These are phyloP conservation scores for Eurystomus glaucurus DNA, from an alignment of 2,797 vertebrate genomes.

Conservation along the genomic window DNA sequence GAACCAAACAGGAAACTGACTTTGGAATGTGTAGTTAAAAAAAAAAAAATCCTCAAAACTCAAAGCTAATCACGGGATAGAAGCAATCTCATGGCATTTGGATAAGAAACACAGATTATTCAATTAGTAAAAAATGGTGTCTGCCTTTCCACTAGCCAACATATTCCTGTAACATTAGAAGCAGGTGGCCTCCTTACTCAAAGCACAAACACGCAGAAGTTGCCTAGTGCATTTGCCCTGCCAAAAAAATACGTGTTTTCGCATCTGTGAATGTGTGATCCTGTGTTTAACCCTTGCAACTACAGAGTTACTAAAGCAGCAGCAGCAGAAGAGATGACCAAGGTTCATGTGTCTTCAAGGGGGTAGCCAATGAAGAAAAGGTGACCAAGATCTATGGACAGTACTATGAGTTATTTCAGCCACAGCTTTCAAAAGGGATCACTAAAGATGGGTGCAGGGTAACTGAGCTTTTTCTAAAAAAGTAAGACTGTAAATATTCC, in stretches of 20 bases:
- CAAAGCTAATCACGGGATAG: conserved; percentile 38
- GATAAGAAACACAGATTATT: conserved; percentile 62
- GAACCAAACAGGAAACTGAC: conserved; percentile 32
- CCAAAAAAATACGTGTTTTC: conserved; percentile 64
- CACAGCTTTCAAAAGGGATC: neutral
- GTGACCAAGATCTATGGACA: too few species aligned
- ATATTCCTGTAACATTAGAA: conserved; percentile 72
- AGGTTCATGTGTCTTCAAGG: neutral
- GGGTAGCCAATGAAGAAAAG: neutral
- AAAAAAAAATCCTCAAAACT: neutral
- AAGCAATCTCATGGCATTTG: conserved; percentile 14
- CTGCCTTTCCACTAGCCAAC: conserved; percentile 65
- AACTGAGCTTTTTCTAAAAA: neutral
- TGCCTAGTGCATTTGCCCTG: conserved; percentile 51
- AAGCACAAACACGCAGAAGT: conserved; percentile 57
- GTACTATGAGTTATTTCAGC: neutral
- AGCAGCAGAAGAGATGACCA: neutral
- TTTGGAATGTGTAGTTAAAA: neutral
- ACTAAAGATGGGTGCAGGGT: neutral
- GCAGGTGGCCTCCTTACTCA: conserved; percentile 71
- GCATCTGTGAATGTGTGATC: neutral
- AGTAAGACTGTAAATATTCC: neutral
- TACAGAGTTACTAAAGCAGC: neutral
- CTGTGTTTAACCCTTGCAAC: conserved; percentile 44
- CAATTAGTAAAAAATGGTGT: conserved; percentile 60